Base-by-base conservation (phyloP, 2,888 invertebrate species). In the Eupsilia transversa region DNA sequence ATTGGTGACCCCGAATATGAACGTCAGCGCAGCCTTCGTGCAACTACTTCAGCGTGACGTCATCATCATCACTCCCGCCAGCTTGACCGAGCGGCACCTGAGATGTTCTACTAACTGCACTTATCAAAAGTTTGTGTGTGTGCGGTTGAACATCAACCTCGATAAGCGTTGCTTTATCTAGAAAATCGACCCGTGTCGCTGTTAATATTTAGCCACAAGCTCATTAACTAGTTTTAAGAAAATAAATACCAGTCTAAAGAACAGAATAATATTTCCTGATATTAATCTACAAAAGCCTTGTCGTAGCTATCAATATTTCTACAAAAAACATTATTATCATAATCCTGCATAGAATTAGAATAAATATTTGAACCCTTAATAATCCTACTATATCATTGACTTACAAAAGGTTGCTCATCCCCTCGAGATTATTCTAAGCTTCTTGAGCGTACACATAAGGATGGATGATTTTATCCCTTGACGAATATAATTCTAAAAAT, bases 351-450 rank as follows among this genome's bases (percentile, higher is more conserved):
- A 43, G 57, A 35, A 69, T 56, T 49, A 20, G 23, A 54, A 82
- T 70, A 63, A 46, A 77, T 41, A 66, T 66, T 65, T 71, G 5
- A 82, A 49, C 49, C 63, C 49, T 0, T 30, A 46, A 69, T 77
- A 82, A 77, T 67, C 78, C 82, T 20, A 23, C 41, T 73, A n/a
- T 79, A 60, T 65, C 63, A 65, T 81, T 33, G 65, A 72, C 76
- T 67, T 56, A 43, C 54, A 68, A 80, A 68, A 38, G 71, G 71
- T 27, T 30, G 23, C 20, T 38, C 27, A 30, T 54, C 43, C 82
- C 54, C 64, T 81, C 69, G 82, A 68, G 77, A 76, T 81, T 59
- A 75, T 43, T 59, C 33, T 30, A 68, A 75, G 52, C 76, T 81
- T 46, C 59, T 54, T 54, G 41, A 63, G 56, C 30, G 35, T 30